Evolutionary conservation across 2,113 vertebrate genomes (phyloP).

Genomic region (Phainopepla nitens): DNA sequence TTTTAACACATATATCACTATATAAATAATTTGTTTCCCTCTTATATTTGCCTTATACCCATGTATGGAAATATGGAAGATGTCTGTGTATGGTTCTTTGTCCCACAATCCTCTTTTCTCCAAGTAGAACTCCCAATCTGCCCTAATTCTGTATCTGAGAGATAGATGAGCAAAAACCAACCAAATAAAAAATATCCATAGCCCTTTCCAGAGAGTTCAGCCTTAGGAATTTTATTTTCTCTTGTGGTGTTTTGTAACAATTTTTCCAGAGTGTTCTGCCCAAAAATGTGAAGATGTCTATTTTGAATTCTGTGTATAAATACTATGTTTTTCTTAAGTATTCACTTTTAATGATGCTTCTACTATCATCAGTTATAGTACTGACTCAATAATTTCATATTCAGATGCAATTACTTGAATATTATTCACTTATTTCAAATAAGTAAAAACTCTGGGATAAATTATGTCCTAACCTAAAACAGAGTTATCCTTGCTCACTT

Average conservation of each 20-base stretch:
- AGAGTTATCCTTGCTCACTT: background rate
- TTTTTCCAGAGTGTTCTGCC: background rate
- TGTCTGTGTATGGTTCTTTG: background rate
- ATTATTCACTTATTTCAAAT: background rate
- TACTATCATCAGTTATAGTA: background rate
- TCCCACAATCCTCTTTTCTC: background rate
- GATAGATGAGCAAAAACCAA: background rate
- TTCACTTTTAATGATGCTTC: background rate
- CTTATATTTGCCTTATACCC: background rate
- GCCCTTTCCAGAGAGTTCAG: background rate
- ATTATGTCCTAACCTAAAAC: background rate
- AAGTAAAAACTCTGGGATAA: background rate
- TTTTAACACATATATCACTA: rapidly evolving
- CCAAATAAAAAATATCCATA: background rate
- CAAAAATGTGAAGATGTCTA: background rate
- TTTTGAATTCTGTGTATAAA: background rate
- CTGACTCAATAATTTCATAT: background rate
- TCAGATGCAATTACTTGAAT: background rate
- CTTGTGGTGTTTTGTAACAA: background rate
- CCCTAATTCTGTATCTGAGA: background rate
- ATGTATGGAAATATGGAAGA: background rate
- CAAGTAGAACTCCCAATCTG: background rate
- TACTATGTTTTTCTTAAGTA: background rate
- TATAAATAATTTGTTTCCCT: background rate
- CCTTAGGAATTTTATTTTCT: background rate